phyloP scores from a whole-genome alignment of 2,888 invertebrate genomes.

The Cantharis nigra region DNA sequence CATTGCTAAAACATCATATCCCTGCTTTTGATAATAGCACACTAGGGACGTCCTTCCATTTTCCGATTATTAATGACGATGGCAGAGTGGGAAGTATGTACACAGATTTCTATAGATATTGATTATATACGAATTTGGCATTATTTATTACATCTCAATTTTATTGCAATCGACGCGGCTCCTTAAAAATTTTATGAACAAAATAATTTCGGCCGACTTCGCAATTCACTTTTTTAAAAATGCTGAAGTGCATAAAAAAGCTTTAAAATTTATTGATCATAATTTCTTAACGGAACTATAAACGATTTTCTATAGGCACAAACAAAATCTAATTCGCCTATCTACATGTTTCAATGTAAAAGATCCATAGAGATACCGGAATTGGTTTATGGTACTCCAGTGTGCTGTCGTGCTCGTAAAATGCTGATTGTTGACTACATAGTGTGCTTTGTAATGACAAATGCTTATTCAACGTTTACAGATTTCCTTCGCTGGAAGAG shows the following conservation, averaged over 20 bases:
- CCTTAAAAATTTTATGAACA: background rate
- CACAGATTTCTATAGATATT: constrained; percentile 36
- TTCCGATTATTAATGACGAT: constrained; percentile 43
- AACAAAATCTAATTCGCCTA: constrained; percentile 21
- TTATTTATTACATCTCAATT: background rate
- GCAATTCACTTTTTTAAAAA: background rate
- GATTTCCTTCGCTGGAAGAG: background rate
- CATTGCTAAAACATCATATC: constrained; percentile 34
- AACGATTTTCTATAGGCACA: constrained; percentile 9
- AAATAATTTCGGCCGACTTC: background rate
- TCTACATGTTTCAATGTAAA: constrained; percentile 34
- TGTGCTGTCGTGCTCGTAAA: constrained; percentile 52
- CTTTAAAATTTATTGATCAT: background rate
- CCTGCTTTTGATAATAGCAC: constrained; percentile 36
- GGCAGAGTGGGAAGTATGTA: constrained; percentile 35
- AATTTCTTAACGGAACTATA: constrained; percentile 1
- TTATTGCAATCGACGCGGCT: background rate
- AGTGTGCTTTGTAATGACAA: constrained; percentile 48
- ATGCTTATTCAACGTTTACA: constrained; percentile 21
- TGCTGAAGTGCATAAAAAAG: background rate
- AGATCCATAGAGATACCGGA: constrained; percentile 40
- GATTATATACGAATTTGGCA: constrained; percentile 21
- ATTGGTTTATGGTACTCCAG: constrained; percentile 52
- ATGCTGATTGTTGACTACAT: constrained; percentile 52
- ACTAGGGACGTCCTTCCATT: constrained; percentile 41